Evolutionary conservation across 1,140 invertebrate genomes (phyloP).

Genomic region (Drosophila paulistorum): DNA sequence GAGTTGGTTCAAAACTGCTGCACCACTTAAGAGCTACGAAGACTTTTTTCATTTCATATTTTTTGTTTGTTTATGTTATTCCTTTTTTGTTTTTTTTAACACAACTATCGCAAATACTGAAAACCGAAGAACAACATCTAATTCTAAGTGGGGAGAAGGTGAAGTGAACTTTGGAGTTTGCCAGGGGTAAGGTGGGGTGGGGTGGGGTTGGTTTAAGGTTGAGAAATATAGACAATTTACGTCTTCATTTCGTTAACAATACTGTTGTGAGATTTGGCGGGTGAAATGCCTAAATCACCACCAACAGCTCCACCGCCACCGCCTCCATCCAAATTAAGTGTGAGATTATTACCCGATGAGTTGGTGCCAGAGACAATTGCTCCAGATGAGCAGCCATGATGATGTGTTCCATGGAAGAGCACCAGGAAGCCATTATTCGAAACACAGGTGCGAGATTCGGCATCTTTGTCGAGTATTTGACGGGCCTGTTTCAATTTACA

Average conservation of each 20-base stretch:
- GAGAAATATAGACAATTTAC: slow-evolving; percentile 36
- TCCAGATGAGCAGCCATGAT: slow-evolving; percentile 51
- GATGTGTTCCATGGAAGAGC: slow-evolving; percentile 70
- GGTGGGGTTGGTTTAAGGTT: background rate
- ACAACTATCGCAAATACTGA: slow-evolving; percentile 69
- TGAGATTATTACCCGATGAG: slow-evolving; percentile 68
- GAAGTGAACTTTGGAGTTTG: background rate
- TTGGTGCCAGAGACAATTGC: slow-evolving; percentile 11
- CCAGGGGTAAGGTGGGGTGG: background rate
- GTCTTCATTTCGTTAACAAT: slow-evolving; percentile 70
- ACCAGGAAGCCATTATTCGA: slow-evolving; percentile 74
- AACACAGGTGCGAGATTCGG: slow-evolving; percentile 75
- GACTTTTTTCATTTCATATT: slow-evolving; percentile 44
- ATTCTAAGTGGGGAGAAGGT: slow-evolving; percentile 21
- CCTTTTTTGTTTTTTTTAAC: slow-evolving; percentile 13
- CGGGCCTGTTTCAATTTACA: slow-evolving; percentile 51
- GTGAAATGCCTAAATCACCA: slow-evolving; percentile 60
- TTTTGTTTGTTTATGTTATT: slow-evolving; percentile 26
- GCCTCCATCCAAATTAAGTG: slow-evolving; percentile 56
- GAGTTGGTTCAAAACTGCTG: slow-evolving; percentile 40
- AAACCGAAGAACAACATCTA: slow-evolving; percentile 46
- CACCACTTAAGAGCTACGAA: slow-evolving; percentile 59
- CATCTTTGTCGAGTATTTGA: slow-evolving; percentile 81
- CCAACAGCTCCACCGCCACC: slow-evolving; percentile 38
- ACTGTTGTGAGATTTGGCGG: slow-evolving; percentile 75